Evolutionary conservation across 2,888 invertebrate species (phyloP).

Genomic region (Nephrotoma flavescens): DNA sequence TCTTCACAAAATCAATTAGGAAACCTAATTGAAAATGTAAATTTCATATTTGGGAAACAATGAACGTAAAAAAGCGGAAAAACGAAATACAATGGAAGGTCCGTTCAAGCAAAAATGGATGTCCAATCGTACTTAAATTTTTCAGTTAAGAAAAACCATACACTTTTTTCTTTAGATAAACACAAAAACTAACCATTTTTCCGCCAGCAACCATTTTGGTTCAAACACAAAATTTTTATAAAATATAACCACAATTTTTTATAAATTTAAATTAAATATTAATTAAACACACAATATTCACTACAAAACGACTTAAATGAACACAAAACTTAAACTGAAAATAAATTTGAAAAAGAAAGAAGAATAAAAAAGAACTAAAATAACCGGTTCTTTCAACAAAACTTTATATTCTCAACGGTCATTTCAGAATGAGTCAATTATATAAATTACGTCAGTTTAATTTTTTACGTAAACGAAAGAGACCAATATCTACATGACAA

Average conservation of each 20-base stretch:
- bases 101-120: background rate
- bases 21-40: background rate
- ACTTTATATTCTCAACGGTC: background rate
- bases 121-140: background rate
- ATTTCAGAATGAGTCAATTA: slow-evolving; percentile 2
- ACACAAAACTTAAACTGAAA: background rate
- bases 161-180: background rate
- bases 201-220: slow-evolving; percentile 6
- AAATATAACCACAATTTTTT: background rate
- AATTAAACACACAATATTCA: background rate
- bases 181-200: slow-evolving; percentile 3
- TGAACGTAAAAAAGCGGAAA: background rate
- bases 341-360: background rate
- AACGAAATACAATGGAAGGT: background rate
- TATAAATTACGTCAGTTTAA: background rate
- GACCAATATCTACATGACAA: background rate
- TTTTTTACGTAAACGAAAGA: background rate
- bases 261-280: background rate
- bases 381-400: background rate
- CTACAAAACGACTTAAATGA: background rate
- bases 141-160: background rate
- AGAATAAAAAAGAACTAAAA: background rate
- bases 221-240: background rate
- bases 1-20: background rate
- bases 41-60: background rate